A percentile compares a stretch with the other conserved stretches of the same genome.
phyloP scores from a whole-genome alignment of 37 sponge, comb jelly and placozoan species.

The Cliona cf. orientalis region DNA sequence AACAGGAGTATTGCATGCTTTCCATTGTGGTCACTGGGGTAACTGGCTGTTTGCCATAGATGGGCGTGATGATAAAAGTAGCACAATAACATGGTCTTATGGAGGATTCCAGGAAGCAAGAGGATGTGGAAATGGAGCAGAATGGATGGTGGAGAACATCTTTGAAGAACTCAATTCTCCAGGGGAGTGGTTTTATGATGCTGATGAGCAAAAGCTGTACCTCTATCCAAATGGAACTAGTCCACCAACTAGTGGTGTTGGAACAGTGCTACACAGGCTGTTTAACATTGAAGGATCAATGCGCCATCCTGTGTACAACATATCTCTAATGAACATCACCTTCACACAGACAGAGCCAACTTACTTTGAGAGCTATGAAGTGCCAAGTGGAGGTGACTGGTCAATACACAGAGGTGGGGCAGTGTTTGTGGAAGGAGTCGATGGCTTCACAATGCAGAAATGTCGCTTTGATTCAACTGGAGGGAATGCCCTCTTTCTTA shows the following conservation, averaged over 20 bases:
- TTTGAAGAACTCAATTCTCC: constrained; percentile 50
- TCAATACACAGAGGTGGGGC: constrained; percentile 36
- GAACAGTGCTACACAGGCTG: constrained; percentile 19
- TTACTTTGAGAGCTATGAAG: constrained; percentile 36
- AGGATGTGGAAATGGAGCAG: constrained; percentile 31
- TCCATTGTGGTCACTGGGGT: constrained; percentile 62
- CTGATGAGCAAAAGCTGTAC: constrained; percentile 19
- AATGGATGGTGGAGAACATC: constrained; percentile 49
- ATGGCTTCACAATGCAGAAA: background rate
- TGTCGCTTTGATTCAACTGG: constrained; percentile 44
- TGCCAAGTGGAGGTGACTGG: constrained; percentile 55
- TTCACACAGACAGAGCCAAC: constrained; percentile 49
- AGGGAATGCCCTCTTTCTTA: constrained; percentile 48
- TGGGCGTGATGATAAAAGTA: constrained; percentile 22
- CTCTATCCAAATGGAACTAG: constrained; percentile 14
- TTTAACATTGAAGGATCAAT: constrained; percentile 19
- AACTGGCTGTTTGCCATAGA: constrained; percentile 59
- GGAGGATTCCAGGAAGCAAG: constrained; percentile 70
- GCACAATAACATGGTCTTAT: constrained; percentile 17
- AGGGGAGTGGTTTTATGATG: constrained; percentile 60
- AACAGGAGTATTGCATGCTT: constrained; percentile 65
- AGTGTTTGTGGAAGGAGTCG: constrained; percentile 47
- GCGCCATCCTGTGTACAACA: constrained; percentile 16
- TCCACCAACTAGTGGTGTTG: constrained; percentile 16
- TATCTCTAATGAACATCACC: constrained; percentile 1